A percentile compares a stretch with the other conserved stretches of the same genome.
Conservation (phyloP, 2,797 vertebrate species). For the Naso thynnoides region DNA sequence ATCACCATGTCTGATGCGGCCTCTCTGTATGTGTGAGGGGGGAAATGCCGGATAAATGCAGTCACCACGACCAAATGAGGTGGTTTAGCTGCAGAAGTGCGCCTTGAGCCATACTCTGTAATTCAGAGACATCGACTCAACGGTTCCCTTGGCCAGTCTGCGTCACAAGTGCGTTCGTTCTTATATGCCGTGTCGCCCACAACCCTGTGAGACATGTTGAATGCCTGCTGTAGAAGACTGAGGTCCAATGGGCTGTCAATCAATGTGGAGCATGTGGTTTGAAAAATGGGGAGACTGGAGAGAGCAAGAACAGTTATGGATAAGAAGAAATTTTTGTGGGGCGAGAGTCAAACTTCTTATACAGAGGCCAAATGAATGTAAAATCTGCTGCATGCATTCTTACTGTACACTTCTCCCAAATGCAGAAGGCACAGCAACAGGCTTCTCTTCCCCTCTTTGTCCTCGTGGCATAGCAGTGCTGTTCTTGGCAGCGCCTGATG, state of each 20-base stretch:
- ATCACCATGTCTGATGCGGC: constrained; percentile 80
- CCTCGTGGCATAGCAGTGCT: constrained; percentile 69
- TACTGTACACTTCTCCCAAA: constrained; percentile 11
- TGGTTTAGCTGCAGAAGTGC: constrained; percentile 75
- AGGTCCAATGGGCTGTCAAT: constrained; percentile 70
- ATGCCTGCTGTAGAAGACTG: constrained; percentile 50
- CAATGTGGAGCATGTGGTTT: constrained; percentile 70
- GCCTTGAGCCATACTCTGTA: constrained; percentile 78
- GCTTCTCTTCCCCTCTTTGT: constrained; percentile 54
- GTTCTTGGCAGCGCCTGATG: constrained; percentile 67
- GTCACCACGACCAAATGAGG: constrained; percentile 81
- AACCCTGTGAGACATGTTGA: constrained; percentile 75
- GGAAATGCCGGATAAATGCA: constrained; percentile 80
- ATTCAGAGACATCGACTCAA: constrained; percentile 79
- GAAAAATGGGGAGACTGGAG: constrained; percentile 43
- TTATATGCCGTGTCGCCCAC: constrained; percentile 72
- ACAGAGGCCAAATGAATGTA: constrained; percentile 44
- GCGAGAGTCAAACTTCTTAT: constrained; percentile 52
- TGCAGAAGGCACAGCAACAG: constrained; percentile 27
- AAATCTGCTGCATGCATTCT: constrained; percentile 26
- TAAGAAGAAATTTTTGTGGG: constrained; percentile 52
- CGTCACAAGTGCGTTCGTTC: constrained; percentile 81
- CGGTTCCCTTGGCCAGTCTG: constrained; percentile 80
- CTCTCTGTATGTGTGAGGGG: constrained; percentile 77
- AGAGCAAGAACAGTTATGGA: constrained; percentile 35